Percentiles rank a stretch among this genome's conserved stretches.
phyloP scores from a whole-genome alignment of 2,797 vertebrate species.

The Chromobotia macracanthus region DNA sequence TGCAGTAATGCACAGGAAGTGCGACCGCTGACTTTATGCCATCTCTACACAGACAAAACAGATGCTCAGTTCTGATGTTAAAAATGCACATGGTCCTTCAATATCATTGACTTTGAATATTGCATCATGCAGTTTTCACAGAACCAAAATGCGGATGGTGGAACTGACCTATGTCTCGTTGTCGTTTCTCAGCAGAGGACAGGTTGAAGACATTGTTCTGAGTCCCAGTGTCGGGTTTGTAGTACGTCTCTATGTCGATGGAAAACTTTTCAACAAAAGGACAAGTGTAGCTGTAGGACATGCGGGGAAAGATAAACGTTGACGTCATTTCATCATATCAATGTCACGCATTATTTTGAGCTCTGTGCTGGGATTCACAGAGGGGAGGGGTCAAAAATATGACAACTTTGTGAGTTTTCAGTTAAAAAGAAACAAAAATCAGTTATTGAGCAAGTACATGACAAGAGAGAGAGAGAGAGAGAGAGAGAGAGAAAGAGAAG shows the following conservation, averaged over 20 bases:
- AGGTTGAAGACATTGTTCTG: slow-evolving; percentile 91
- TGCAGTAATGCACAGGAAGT: no score
- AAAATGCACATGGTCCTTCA: neutral
- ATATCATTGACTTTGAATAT: neutral
- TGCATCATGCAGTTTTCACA: no score
- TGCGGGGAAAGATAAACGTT: neutral
- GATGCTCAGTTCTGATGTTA: no score
- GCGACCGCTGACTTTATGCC: neutral
- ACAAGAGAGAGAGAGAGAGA: no score
- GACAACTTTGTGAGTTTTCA: neutral
- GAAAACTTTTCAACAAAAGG: slow-evolving; percentile 99
- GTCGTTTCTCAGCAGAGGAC: slow-evolving; percentile 88
- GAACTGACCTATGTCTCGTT: slow-evolving; percentile 84
- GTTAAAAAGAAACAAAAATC: no score
- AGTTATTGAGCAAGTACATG: no score
- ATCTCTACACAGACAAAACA: neutral
- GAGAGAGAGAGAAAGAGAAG: no score
- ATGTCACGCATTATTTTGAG: neutral
- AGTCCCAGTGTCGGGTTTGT: slow-evolving; percentile 90
- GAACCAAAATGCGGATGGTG: neutral
- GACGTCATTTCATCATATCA: slow-evolving; percentile 5
- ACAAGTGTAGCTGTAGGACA: slow-evolving; percentile 88
- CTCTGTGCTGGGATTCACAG: no score
- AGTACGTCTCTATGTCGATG: slow-evolving; percentile 98
- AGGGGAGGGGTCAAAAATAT: neutral